Percentiles rank a stretch among this genome's conserved stretches.
phyloP scores from a whole-genome alignment of 1,140 invertebrate species.

The Drosophila serrata region DNA sequence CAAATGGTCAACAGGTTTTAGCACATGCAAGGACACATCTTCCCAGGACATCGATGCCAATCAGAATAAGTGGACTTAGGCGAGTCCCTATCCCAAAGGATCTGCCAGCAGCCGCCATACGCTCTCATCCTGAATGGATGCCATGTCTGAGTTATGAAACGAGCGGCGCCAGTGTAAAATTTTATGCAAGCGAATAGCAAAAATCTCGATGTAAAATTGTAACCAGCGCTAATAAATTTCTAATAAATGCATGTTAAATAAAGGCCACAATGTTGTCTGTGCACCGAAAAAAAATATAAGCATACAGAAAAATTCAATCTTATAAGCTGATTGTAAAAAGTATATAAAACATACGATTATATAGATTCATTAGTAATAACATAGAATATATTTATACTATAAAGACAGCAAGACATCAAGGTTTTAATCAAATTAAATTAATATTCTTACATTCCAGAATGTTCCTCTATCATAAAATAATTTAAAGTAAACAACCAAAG shows the following conservation, averaged over 20 bases:
- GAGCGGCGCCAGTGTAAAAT: constrained; percentile 75
- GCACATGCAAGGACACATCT: constrained; percentile 45
- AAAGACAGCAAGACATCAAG: too few relatives aligned
- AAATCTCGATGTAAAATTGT: constrained; percentile 63
- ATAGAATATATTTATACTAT: too few relatives aligned
- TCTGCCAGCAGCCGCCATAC: constrained; percentile 3
- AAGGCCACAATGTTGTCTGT: constrained; percentile 67
- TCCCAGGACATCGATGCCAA: constrained; percentile 61
- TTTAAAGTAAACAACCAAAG: not conserved
- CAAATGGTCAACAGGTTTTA: constrained; percentile 84
- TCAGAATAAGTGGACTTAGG: constrained; percentile 71
- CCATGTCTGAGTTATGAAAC: constrained; percentile 79
- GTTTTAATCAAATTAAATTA: not conserved
- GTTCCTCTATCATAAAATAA: not conserved
- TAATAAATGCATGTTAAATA: constrained; percentile 80
- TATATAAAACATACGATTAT: too few relatives aligned
- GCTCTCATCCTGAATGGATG: constrained; percentile 40
- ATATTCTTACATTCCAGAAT: not conserved
- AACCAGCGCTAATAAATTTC: constrained; percentile 73
- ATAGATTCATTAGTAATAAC: too few relatives aligned
- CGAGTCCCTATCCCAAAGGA: not conserved
- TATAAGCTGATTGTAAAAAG: fast-evolving
- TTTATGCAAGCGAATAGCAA: constrained; percentile 69
- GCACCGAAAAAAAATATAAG: constrained; percentile 12
- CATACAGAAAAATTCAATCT: not conserved